These are phyloP conservation scores for Meloidogyne floridensis DNA, from an alignment of 1,140 invertebrate genomes.

Conservation along the genomic window DNA sequence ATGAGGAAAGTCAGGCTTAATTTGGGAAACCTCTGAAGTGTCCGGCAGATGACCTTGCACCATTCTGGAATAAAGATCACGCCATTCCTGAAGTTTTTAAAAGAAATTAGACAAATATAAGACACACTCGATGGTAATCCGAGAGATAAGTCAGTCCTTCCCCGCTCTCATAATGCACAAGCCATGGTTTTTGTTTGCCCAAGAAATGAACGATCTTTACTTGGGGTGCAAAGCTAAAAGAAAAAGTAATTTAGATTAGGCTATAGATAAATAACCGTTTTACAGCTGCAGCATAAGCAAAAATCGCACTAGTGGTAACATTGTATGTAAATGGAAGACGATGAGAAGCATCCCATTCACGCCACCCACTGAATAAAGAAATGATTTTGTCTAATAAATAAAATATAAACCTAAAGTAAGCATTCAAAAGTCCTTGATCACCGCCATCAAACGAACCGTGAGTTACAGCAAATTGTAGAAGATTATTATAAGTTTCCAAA, in stretches of 20 bases:
- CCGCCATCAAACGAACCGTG: conserved; percentile 85
- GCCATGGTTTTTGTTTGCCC: conserved; percentile 91
- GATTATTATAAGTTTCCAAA: conserved; percentile 77
- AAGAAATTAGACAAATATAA: conserved; percentile 71
- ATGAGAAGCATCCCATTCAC: conserved; percentile 82
- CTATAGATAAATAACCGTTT: conserved; percentile 77
- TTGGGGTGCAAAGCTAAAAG: conserved; percentile 79
- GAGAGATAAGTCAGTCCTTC: conserved; percentile 37
- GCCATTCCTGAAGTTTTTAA: conserved; percentile 22
- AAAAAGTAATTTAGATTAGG: background rate
- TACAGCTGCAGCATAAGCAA: conserved; percentile 94
- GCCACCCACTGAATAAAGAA: conserved; percentile 85
- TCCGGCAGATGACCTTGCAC: conserved; percentile 21
- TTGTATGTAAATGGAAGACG: conserved; percentile 97
- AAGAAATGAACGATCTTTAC: conserved; percentile 98
- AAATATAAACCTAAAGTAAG: conserved; percentile 28
- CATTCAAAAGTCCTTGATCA: conserved; percentile 57
- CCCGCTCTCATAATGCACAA: conserved; percentile 34
- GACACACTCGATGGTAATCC: conserved; percentile 81
- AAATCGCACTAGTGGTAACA: conserved; percentile 88
- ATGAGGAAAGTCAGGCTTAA: background rate
- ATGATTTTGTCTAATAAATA: conserved; percentile 72
- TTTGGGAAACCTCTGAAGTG: background rate
- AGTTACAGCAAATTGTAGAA: conserved; percentile 77
- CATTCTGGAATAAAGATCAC: conserved; percentile 22